Evolutionary conservation across 2,797 vertebrate species (phyloP), one percentile per base, ranked within the genome.

Genomic region (Xyrichtys novacula): DNA sequence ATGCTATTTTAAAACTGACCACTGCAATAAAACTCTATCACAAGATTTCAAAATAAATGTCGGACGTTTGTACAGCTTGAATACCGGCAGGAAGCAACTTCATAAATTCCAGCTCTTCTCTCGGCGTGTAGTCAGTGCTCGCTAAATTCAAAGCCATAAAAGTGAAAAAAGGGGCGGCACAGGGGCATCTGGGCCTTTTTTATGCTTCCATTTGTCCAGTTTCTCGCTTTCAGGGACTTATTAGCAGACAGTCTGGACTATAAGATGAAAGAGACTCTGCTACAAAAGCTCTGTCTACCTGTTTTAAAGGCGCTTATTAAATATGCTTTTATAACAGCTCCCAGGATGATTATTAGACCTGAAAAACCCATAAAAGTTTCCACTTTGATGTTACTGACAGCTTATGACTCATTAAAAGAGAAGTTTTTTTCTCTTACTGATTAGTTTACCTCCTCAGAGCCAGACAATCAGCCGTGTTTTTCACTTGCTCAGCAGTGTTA

Each of bases 311-410:
- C 36, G 28, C 84, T 80, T 84, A 79, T 84, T 85, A 87, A 85
- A 79, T 81, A 68, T 83, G 72, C 81, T 77, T 88, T 84, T 65
- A 83, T 71, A 82, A 79, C 80, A 48, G 73, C 71, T 81, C 65
- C 64, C 64, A 53, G 66, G 54, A 76, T 75, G 44, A 85, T 84
- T 81, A 85, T 76, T 78, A 75, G 49, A 61, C 32, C 15, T 38
- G 49, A 58, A 71, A 74, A 44, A 16, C 25, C 15, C 47, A 79
- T 70, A 62, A 81, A 78, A 70, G 59, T 53, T 50, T 23, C 40
- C 12, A 36, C 84, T 81, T 83, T 87, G 80, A 84, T 80, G 83
- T 85, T 72, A 65, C 65, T 74, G 80, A 76, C 75, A 85, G 84
- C 54, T 78, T 72, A 76, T 64, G 73, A 80, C 55, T 85, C 70